Conservation (phyloP, 2,797 vertebrate genomes). For the Pangasius sanitwongsei region DNA sequence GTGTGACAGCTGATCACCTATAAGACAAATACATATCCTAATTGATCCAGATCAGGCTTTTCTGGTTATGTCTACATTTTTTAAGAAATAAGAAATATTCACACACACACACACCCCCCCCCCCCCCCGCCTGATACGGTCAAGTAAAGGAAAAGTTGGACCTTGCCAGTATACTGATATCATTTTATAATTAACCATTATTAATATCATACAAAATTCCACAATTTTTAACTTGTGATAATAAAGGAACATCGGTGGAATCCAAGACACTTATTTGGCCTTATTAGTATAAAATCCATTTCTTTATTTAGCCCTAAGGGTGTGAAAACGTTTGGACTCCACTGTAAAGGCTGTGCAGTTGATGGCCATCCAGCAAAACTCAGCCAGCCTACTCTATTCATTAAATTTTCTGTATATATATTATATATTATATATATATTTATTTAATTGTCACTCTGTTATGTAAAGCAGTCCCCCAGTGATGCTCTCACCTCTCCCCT, state of each 20-base stretch:
- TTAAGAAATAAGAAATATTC: no score
- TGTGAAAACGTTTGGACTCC: background rate
- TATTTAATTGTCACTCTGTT: background rate
- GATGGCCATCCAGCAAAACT: background rate
- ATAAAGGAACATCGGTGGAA: background rate
- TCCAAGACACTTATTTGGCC: background rate
- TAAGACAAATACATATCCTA: background rate
- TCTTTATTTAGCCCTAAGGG: background rate
- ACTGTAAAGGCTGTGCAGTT: background rate
- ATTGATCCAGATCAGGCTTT: background rate
- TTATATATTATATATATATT: no score
- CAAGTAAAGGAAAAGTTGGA: no score
- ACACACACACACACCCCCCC: no score
- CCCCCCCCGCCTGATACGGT: no score
- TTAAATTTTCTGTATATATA: background rate
- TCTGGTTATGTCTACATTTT: background rate
- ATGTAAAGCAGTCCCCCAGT: background rate
- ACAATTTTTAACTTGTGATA: background rate
- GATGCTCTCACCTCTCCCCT: conserved; percentile 82
- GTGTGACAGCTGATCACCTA: background rate
- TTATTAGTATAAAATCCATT: background rate
- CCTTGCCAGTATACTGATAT: no score
- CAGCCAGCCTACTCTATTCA: background rate
- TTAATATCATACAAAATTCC: background rate
- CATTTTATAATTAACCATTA: no score